phyloP scores from a whole-genome alignment of 2,113 vertebrate genomes.

The Stercorarius parasiticus region DNA sequence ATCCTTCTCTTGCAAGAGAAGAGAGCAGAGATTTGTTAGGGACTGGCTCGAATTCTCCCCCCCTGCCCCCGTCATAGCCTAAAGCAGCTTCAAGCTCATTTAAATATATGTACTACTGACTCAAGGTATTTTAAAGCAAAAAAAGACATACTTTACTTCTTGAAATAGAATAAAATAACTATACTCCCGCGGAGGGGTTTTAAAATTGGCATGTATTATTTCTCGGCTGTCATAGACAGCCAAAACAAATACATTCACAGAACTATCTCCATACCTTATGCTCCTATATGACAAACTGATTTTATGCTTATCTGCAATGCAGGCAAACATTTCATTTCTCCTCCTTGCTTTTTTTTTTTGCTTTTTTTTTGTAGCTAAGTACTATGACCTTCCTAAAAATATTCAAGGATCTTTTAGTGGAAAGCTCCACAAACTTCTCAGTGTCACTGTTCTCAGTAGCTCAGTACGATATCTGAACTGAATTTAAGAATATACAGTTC shows the following conservation, averaged over 20 bases:
- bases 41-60: not conserved
- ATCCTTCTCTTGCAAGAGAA: not conserved
- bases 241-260: constrained; percentile 16
- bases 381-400: constrained; percentile 52
- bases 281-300: not conserved
- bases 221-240: constrained; percentile 20
- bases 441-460: not conserved
- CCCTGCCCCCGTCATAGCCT: not conserved
- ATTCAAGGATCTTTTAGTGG: constrained; percentile 22
- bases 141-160: not conserved
- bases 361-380: not conserved
- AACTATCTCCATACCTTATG: not conserved
- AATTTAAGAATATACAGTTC: not conserved
- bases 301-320: constrained; percentile 59
- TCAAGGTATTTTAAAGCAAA: not conserved
- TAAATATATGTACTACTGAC: not conserved
- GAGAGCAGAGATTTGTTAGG: not conserved
- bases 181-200: not conserved
- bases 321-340: constrained; percentile 37
- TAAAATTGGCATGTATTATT: constrained; percentile 2
- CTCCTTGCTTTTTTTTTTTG: not conserved
- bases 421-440: not conserved
- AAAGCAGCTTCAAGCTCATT: not conserved
- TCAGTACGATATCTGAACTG: not conserved
- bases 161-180: constrained; percentile 32